Conservation (phyloP, 2,888 invertebrate genomes). For the Heliconius aoede region DNA sequence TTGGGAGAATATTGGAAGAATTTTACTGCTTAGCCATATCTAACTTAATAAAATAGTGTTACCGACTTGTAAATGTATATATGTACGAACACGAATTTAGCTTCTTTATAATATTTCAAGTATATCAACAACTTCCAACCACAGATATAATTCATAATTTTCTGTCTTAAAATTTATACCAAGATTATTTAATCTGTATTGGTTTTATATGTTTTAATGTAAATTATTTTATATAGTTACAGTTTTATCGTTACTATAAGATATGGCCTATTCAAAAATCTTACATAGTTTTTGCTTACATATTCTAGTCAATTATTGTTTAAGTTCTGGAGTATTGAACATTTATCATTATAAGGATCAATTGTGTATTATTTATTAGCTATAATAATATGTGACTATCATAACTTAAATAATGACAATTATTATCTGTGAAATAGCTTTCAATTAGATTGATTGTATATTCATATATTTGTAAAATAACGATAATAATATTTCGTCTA, state of each 20-base stretch:
- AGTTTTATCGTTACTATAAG: conserved; percentile 28
- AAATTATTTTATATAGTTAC: background rate
- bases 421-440: conserved; percentile 31
- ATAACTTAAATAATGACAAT: conserved; percentile 26
- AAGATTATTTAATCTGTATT: background rate
- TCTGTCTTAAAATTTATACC: background rate
- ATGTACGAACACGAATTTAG: background rate
- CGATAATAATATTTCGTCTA: conserved; percentile 12
- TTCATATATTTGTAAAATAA: conserved; percentile 27
- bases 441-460: conserved; percentile 26
- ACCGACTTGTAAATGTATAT: background rate
- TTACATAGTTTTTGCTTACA: conserved; percentile 57
- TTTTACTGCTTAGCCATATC: background rate
- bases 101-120: no score
- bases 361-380: conserved; percentile 36
- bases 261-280: conserved; percentile 64
- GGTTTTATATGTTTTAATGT: background rate
- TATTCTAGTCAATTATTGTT: conserved; percentile 77
- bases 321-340: conserved; percentile 36
- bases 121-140: background rate
- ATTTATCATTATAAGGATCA: conserved; percentile 43
- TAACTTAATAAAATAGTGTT: background rate
- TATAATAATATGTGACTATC: conserved; percentile 25
- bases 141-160: background rate
- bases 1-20: background rate